Percentiles rank a stretch among this genome's conserved stretches.
Conservation (phyloP, 53 echinoderm and acorn worm genomes). For the Echinarachnius parma region DNA sequence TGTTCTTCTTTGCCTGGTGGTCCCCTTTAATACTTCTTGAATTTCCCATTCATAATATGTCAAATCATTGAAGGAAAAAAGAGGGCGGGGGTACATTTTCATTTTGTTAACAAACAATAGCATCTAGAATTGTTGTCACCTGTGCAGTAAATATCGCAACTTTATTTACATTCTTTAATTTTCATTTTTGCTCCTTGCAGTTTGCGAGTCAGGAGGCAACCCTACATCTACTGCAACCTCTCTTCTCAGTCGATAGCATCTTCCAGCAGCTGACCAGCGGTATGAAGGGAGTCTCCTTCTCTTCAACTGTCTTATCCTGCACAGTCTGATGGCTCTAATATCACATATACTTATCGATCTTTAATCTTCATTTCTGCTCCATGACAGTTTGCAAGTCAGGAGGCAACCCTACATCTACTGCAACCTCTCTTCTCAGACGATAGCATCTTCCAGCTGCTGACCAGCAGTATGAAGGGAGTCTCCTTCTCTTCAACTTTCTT, state of each 20-base stretch:
- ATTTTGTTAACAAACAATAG: too few relatives aligned
- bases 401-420: constrained; percentile 69
- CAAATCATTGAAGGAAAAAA: too few relatives aligned
- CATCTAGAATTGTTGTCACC: too few relatives aligned
- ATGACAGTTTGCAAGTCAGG: constrained; percentile 74
- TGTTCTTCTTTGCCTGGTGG: too few relatives aligned
- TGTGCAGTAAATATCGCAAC: too few relatives aligned
- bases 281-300: constrained; percentile 58
- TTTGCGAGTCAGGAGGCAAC: constrained; percentile 63
- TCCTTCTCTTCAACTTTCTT: too few relatives aligned
- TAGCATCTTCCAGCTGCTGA: constrained; percentile 71
- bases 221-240: constrained; percentile 71
- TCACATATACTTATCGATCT: neutral
- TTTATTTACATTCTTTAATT: too few relatives aligned
- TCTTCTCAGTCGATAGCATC: constrained; percentile 74
- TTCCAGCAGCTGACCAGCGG: constrained; percentile 67
- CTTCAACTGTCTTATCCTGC: too few relatives aligned
- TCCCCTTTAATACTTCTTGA: too few relatives aligned
- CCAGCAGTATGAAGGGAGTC: constrained; percentile 57
- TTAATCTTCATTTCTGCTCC: neutral
- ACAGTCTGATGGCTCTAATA: neutral
- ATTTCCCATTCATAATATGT: too few relatives aligned
- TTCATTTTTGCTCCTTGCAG: too few relatives aligned
- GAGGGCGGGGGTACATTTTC: too few relatives aligned
- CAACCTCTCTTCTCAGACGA: constrained; percentile 71